Percentiles rank a stretch among this genome's conserved stretches.
Conservation (phyloP, 2,888 invertebrate species). For the Caenorhabditis macrosperma region DNA sequence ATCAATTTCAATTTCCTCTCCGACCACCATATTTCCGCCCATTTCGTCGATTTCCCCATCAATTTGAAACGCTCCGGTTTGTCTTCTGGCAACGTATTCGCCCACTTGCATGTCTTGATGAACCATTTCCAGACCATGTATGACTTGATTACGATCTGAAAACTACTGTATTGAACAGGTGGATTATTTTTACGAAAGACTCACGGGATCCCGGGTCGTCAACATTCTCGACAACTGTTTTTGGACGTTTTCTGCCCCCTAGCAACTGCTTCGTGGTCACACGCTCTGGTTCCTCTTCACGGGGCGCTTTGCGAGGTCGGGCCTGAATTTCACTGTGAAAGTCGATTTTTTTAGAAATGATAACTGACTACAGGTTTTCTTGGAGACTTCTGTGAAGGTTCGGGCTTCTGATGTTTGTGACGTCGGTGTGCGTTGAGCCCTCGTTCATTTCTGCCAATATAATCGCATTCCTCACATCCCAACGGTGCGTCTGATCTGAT, state of each 20-base stretch:
- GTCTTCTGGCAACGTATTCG: conserved; percentile 4
- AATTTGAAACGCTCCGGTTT: not conserved
- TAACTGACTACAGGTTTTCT: not conserved
- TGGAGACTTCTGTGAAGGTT: not conserved
- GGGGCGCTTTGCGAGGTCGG: not conserved
- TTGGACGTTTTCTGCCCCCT: conserved; percentile 42
- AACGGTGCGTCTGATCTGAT: not conserved
- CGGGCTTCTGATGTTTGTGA: conserved; percentile 11
- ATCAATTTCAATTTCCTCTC: conserved; percentile 32
- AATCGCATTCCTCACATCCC: conserved; percentile 13
- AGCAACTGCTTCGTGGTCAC: conserved; percentile 53
- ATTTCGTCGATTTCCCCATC: not conserved
- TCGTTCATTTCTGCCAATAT: conserved; percentile 8
- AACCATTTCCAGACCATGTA: not conserved
- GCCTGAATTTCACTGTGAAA: conserved; percentile 1
- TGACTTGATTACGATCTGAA: not conserved
- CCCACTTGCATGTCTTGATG: conserved; percentile 14
- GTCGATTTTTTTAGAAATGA: not conserved
- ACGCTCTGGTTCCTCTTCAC: not conserved
- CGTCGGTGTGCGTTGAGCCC: conserved; percentile 14
- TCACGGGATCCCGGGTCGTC: conserved; percentile 16
- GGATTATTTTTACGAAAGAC: not conserved
- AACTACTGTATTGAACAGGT: not conserved
- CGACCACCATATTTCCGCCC: conserved; percentile 8
- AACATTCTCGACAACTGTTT: conserved; percentile 15